These are phyloP conservation scores for Drosophila demipolita DNA, from an alignment of 2,888 invertebrate species.

Conservation along the genomic window DNA sequence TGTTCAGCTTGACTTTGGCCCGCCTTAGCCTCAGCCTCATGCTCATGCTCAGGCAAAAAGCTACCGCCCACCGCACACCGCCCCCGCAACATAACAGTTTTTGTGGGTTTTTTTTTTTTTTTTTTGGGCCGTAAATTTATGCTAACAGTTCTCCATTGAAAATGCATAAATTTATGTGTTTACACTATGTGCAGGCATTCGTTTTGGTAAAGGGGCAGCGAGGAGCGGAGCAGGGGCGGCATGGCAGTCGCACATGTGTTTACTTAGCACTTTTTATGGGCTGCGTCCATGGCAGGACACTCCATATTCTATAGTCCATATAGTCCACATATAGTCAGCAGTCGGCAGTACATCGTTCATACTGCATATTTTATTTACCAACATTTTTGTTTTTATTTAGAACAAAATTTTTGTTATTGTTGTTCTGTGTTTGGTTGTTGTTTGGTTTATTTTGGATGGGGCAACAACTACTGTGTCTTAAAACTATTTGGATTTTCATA, in stretches of 20 bases:
- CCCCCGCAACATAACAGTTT: slow-evolving; percentile 25
- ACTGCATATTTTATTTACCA: slow-evolving; percentile 66
- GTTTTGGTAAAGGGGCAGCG: slow-evolving; percentile 35
- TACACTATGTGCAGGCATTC: slow-evolving; percentile 77
- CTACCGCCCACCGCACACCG: slow-evolving; percentile 2
- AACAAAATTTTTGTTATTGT: slow-evolving; percentile 51
- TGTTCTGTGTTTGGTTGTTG: slow-evolving; percentile 51
- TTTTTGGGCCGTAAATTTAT: slow-evolving; percentile 73
- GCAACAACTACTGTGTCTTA: slow-evolving; percentile 14
- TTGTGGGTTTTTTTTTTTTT: slow-evolving; percentile 26
- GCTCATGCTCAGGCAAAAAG: slow-evolving; percentile 16
- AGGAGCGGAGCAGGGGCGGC: background rate
- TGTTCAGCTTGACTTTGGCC: slow-evolving; percentile 38
- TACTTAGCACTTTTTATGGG: slow-evolving; percentile 78
- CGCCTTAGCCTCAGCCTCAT: slow-evolving; percentile 12
- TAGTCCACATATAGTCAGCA: slow-evolving; percentile 17
- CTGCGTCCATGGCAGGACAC: slow-evolving; percentile 37
- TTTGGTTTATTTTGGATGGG: slow-evolving; percentile 18
- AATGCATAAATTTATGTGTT: slow-evolving; percentile 81
- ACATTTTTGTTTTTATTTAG: slow-evolving; percentile 69
- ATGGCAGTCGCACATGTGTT: slow-evolving; percentile 66
- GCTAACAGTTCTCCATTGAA: slow-evolving; percentile 80
- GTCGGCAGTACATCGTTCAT: slow-evolving; percentile 31
- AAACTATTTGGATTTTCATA: slow-evolving; percentile 71
- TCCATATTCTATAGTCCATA: slow-evolving; percentile 32